Evolutionary conservation across 2,888 invertebrate genomes (phyloP).

Genomic region (Plebejus argus): DNA sequence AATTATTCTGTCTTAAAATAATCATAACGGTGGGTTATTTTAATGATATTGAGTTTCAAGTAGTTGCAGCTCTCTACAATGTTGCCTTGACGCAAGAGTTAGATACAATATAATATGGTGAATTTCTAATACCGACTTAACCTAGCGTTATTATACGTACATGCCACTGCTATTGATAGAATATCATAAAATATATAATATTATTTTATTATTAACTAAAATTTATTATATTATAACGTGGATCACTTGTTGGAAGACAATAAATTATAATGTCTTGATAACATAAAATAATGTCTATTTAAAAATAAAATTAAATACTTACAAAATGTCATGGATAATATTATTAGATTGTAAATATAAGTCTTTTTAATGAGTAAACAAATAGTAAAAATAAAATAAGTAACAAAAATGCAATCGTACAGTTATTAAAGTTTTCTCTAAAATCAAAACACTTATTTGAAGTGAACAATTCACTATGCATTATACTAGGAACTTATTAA

Average conservation of each 20-base stretch:
- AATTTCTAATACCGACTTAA: background rate
- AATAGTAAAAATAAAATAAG: background rate
- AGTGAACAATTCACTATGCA: conserved; percentile 16
- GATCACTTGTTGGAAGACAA: conserved; percentile 18
- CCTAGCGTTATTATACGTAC: background rate
- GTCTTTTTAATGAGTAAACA: background rate
- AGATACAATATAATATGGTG: background rate
- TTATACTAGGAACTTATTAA: conserved; percentile 18
- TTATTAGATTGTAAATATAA: background rate
- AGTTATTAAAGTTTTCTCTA: background rate
- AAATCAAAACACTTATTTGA: too few relatives aligned
- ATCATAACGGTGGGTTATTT: background rate
- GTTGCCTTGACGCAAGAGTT: background rate
- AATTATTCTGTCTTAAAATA: background rate
- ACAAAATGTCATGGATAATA: conserved; percentile 4
- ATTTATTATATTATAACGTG: conserved; percentile 13
- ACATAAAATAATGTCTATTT: background rate
- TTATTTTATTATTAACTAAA: background rate
- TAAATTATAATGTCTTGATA: conserved; percentile 11
- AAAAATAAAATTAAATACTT: background rate
- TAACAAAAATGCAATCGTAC: background rate
- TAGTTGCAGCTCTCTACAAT: background rate
- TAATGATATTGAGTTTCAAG: background rate
- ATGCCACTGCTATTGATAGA: background rate
- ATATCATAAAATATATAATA: background rate